A percentile compares a stretch with the other conserved stretches of the same genome.
Evolutionary conservation across 2,888 invertebrate species (phyloP).

Genomic region (Ornithoptera priamus): DNA sequence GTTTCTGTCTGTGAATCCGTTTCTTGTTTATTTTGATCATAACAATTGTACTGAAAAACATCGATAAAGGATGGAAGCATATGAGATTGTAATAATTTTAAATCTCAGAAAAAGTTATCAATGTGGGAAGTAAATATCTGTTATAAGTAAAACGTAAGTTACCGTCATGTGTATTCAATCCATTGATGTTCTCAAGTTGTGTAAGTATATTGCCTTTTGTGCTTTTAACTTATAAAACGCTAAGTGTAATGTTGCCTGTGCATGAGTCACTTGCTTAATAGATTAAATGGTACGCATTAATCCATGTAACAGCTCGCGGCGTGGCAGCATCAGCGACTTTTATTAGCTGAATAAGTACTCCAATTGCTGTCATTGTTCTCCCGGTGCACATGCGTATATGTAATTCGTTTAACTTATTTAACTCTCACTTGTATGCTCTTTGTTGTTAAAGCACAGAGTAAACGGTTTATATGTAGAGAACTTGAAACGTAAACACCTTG

Average conservation of each 20-base stretch:
- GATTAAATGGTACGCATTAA: conserved; percentile 73
- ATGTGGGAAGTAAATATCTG: too few species aligned
- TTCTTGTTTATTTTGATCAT: neutral
- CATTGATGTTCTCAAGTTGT: too few species aligned
- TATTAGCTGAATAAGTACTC: conserved; percentile 67
- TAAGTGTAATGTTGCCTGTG: conserved; percentile 35
- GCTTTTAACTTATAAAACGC: conserved; percentile 1
- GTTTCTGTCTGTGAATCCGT: neutral
- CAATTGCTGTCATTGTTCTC: conserved; percentile 63
- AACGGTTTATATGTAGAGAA: neutral
- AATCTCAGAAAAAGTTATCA: too few species aligned
- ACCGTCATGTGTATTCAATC: neutral
- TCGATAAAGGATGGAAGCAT: neutral
- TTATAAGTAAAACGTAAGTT: too few species aligned
- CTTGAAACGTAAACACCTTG: neutral
- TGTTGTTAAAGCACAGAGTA: conserved; percentile 2
- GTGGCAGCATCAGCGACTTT: conserved; percentile 47
- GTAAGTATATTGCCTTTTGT: neutral
- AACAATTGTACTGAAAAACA: neutral
- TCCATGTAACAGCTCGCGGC: conserved; percentile 51
- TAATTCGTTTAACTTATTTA: conserved; percentile 22
- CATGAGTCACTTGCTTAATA: conserved; percentile 64
- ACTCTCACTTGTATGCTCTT: conserved; percentile 19
- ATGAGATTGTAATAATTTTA: too few species aligned
- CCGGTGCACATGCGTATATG: conserved; percentile 29